A percentile compares a stretch with the other conserved stretches of the same genome.
These are phyloP conservation scores for Taphrorychus bicolor DNA, from an alignment of 2,888 invertebrate species.

Conservation along the genomic window DNA sequence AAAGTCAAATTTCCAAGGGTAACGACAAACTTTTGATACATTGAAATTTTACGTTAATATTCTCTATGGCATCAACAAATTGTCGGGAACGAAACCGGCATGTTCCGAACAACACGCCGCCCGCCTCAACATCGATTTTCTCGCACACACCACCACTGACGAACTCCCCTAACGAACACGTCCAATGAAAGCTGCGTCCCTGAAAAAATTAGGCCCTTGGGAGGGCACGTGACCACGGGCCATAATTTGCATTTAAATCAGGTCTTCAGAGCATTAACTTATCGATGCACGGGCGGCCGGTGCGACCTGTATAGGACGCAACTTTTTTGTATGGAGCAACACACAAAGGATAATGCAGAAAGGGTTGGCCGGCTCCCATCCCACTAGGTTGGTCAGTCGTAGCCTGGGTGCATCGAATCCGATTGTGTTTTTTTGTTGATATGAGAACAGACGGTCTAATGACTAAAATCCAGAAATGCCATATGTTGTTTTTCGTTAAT, in stretches of 20 bases:
- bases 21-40: too few species aligned
- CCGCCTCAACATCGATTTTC: slow-evolving; percentile 16
- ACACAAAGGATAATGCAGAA: slow-evolving; percentile 4
- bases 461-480: too few species aligned
- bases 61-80: too few species aligned
- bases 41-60: too few species aligned
- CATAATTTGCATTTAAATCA: slow-evolving; percentile 55
- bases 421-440: background rate
- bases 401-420: background rate
- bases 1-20: too few species aligned
- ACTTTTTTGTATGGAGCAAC: slow-evolving; percentile 1
- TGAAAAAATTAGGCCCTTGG: slow-evolving; percentile 35
- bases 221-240: slow-evolving; percentile 49
- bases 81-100: too few species aligned
- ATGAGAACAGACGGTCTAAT: too few species aligned
- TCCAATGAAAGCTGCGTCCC: slow-evolving; percentile 12
- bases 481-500: too few species aligned
- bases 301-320: slow-evolving; percentile 11
- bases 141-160: slow-evolving; percentile 22
- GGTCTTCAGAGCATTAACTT: slow-evolving; percentile 38
- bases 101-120: background rate
- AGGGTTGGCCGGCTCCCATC: background rate
- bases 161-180: slow-evolving; percentile 22
- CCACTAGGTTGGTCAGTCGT: background rate
- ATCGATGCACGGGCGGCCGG: slow-evolving; percentile 25